phyloP scores from a whole-genome alignment of 2,888 invertebrate species.

The Tetragnatha montana region DNA sequence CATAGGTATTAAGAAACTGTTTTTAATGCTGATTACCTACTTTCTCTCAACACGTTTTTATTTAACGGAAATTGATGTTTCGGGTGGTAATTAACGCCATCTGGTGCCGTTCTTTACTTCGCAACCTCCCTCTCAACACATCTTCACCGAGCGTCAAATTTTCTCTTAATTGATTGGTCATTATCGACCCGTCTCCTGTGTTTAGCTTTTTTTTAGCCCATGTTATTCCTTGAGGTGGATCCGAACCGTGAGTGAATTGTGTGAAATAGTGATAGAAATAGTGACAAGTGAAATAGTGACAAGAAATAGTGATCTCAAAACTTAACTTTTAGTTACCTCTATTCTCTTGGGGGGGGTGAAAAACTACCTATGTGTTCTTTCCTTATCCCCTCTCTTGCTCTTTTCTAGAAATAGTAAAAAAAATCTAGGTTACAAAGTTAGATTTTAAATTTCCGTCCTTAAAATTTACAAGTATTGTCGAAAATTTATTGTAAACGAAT shows the following conservation, averaged over 20 bases:
- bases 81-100: constrained; percentile 67
- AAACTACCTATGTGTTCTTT: too few species aligned
- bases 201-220: neutral
- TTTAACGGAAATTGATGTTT: constrained; percentile 38
- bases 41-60: constrained; percentile 30
- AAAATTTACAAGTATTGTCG: too few species aligned
- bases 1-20: neutral
- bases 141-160: neutral
- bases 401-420: too few species aligned
- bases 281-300: neutral
- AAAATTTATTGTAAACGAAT: too few species aligned
- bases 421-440: too few species aligned
- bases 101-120: constrained; percentile 46
- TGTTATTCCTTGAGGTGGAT: neutral
- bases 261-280: neutral
- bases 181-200: constrained; percentile 50
- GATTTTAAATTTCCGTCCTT: too few species aligned
- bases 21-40: constrained; percentile 46
- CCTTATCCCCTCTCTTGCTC: too few species aligned
- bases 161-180: constrained; percentile 68
- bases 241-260: neutral
- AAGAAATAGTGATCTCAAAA: too few species aligned
- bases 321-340: too few species aligned
- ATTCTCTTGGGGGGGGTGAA: too few species aligned
- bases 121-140: constrained; percentile 2